Base-by-base conservation (phyloP, 2,797 vertebrate species). In the Fundulus diaphanus region DNA sequence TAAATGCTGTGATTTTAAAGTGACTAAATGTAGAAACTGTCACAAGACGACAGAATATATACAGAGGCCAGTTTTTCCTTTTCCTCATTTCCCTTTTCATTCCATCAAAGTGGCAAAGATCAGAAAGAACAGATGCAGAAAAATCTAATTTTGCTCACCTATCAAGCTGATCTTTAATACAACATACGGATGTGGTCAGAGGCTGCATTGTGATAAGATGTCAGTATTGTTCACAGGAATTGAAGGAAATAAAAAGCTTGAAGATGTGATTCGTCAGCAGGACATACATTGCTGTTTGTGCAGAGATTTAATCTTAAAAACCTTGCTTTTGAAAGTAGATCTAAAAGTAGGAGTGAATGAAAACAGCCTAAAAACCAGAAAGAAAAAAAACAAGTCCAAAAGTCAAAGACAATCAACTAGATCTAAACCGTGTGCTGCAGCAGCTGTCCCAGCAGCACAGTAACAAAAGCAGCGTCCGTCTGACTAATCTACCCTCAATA, bases 141-240 rank as follows among this genome's bases (percentile, higher is more conserved):
- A 54, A 82, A 82, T 81, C 70, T 63, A 73, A 85, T 87, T 79
- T 80, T 79, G 75, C 44, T 75, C 69, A 44, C 86, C 76, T n/a
- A n/a, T 80, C 77, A n/a, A 51, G 18, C 51, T 71, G 74, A 88
- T 90, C 79, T 84, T 85, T 84, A 83, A 88, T 80, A 82, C 42
- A 57, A 77, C 85, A 90, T 82, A 84, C 54, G 77, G 69, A 83
- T 31, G 77, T 72, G 76, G 73, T 74, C 81, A 54, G 73, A 18
- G 70, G 65, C 40, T 33, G 70, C 27, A 48, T 44, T 78, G 22
- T 71, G 79, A 86, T 81, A 73, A 76, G 57, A 85, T 74, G 66
- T 78, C 79, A 76, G 65, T 6, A 3, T 33, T 6, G 77, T 70
- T 81, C 46, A 1, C 29, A 13, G 22, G 35, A 65, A 40, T 24